Percentiles rank a stretch among this genome's conserved stretches.
These are phyloP conservation scores for Colius striatus DNA, from an alignment of 2,113 vertebrate genomes.

Conservation along the genomic window DNA sequence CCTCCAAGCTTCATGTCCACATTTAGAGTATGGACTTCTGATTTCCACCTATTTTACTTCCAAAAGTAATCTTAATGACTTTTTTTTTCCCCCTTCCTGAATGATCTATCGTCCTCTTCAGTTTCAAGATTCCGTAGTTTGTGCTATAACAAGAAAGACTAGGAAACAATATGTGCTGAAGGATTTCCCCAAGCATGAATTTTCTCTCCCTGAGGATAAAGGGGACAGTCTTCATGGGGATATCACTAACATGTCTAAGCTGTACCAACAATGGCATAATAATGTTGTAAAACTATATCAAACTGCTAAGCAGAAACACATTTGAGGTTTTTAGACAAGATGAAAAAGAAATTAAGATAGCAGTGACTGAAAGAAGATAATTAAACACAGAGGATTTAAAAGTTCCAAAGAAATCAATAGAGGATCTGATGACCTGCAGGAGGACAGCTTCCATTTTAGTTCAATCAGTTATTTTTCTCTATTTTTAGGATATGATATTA, in stretches of 20 bases:
- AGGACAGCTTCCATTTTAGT: neutral
- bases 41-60: neutral
- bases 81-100: accelerated
- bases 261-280: neutral
- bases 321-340: neutral
- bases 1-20: neutral
- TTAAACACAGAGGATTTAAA: neutral
- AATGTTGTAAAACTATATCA: neutral
- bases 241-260: neutral
- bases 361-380: neutral
- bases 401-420: neutral
- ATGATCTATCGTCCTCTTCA: neutral
- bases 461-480: neutral
- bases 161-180: neutral
- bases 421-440: neutral
- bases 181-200: neutral
- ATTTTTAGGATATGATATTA: neutral
- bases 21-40: neutral
- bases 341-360: neutral
- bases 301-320: neutral
- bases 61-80: neutral
- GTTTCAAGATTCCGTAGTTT: neutral
- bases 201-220: neutral
- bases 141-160: neutral
- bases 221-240: neutral